These are phyloP conservation scores for Sardina pilchardus DNA, from an alignment of 2,113 vertebrate species.

Conservation along the genomic window DNA sequence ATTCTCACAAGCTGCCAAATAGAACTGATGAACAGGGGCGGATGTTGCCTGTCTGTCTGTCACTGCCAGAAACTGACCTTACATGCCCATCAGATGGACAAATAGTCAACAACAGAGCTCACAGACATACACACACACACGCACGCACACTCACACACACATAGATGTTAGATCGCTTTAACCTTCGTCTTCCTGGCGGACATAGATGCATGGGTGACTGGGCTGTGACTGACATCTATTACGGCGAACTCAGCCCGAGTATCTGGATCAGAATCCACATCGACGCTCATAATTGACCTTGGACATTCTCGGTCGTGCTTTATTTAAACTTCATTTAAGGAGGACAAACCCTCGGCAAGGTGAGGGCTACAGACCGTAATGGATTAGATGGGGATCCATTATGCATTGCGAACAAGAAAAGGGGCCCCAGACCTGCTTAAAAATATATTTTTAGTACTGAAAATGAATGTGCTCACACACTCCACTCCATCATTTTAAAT, in stretches of 20 bases:
- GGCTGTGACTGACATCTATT: slow-evolving; percentile 71
- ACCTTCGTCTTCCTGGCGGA: slow-evolving; percentile 64
- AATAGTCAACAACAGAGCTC: slow-evolving; percentile 70
- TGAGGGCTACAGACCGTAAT: slow-evolving; percentile 69
- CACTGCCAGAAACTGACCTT: slow-evolving; percentile 71
- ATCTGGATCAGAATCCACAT: slow-evolving; percentile 56
- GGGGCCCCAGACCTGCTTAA: slow-evolving; percentile 75
- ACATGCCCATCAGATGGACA: slow-evolving; percentile 72
- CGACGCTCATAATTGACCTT: slow-evolving; percentile 77
- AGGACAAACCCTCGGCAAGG: slow-evolving; percentile 77
- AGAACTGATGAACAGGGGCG: slow-evolving; percentile 53
- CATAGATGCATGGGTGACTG: slow-evolving; percentile 67
- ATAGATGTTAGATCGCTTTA: slow-evolving; percentile 67
- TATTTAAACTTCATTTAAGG: slow-evolving; percentile 85
- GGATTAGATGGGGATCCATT: slow-evolving; percentile 79
- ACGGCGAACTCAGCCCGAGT: slow-evolving; percentile 66
- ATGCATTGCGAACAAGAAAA: slow-evolving; percentile 72
- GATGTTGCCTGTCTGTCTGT: slow-evolving; percentile 65
- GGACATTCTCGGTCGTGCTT: slow-evolving; percentile 72
- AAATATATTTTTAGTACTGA: slow-evolving; percentile 86
- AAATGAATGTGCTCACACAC: slow-evolving; percentile 79
- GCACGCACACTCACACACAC: slow-evolving; percentile 44
- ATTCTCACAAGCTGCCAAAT: slow-evolving; percentile 70
- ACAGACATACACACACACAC: slow-evolving; percentile 55
- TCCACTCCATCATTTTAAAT: slow-evolving; percentile 84